A percentile compares a stretch with the other conserved stretches of the same genome.
Conservation (phyloP, 1,140 invertebrate genomes). For the Halesus radiatus region DNA sequence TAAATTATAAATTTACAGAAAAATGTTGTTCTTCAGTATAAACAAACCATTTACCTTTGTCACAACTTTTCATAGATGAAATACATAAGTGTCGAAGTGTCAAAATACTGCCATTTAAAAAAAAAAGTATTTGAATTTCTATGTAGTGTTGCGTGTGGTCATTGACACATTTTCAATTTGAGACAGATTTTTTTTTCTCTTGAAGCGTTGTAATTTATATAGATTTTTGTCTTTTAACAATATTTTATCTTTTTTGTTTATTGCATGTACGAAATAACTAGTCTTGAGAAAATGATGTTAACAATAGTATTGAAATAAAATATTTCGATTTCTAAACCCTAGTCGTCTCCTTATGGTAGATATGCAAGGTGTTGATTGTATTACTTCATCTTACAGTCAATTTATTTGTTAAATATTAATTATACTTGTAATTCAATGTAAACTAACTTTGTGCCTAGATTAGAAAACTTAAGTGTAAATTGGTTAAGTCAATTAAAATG, state of each 20-base stretch:
- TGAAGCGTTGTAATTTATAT: too few species aligned
- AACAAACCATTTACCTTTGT: too few species aligned
- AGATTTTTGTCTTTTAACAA: too few species aligned
- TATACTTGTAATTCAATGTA: neutral
- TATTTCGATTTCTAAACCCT: slow-evolving; percentile 32
- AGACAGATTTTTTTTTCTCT: too few species aligned
- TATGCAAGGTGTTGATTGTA: slow-evolving; percentile 15
- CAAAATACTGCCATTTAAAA: too few species aligned
- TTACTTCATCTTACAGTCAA: slow-evolving; percentile 7
- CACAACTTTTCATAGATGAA: too few species aligned
- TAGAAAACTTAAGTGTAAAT: slow-evolving; percentile 21
- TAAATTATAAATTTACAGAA: neutral
- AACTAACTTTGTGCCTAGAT: slow-evolving; percentile 42
- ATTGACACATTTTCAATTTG: too few species aligned
- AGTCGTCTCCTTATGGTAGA: slow-evolving; percentile 27
- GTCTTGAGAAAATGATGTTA: slow-evolving; percentile 38
- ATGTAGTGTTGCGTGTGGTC: too few species aligned
- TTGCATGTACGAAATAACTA: slow-evolving; percentile 44
- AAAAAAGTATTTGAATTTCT: too few species aligned
- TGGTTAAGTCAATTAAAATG: slow-evolving; percentile 18
- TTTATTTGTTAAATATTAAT: neutral
- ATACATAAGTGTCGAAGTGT: too few species aligned
- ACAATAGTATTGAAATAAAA: slow-evolving; percentile 28
- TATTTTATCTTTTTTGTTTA: neutral
- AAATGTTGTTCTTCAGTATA: too few species aligned